Base-by-base conservation (phyloP, 2,888 invertebrate species). In the Idaea aversata region DNA sequence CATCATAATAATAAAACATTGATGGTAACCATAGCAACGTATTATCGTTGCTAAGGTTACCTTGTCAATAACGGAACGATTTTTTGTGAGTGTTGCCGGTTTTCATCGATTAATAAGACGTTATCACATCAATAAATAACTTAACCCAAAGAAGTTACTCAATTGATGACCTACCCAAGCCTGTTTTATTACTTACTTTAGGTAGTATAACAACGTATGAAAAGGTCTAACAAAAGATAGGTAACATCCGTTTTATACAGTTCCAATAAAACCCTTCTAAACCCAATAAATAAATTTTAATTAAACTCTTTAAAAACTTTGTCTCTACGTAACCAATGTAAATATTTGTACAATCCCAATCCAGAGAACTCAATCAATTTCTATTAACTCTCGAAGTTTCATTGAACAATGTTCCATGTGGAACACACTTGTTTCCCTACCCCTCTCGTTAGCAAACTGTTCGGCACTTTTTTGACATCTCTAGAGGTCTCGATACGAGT, bases 391-490 rank as follows among this genome's bases (percentile, higher is more conserved):
- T 72, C 66, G 72, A 75, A 72, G 74, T 15, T 36, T n/a, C n/a
- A 34, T 60, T 60, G n/a, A 35, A 61, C 75, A 76, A 77, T 79
- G 85, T 83, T 81, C 77, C 79, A 86, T 85, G 78, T 78, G 81
- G 86, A 88, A 80, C 79, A 84, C 80, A 87, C 81, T 81, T 82
- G 83, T 82, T 83, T 83, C 85, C 81, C 84, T 81, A 88, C 85
- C 81, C 84, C 84, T 81, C 89, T 90, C 90, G 90, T 90, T 90
- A 90, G 86, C 81, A 84, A 88, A 84, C 87, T 87, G 82, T 75
- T 79, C 81, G 81, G 81, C 83, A 86, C 86, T 89, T 90, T 91
- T 90, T 89, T 88, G 88, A 88, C 90, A 88, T 90, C 87, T 88
- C 80, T 86, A 87, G 86, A 83, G 87, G 84, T 85, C 85, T 86